phyloP scores from a whole-genome alignment of 2,113 vertebrate species.

The Recurvirostra avosetta region DNA sequence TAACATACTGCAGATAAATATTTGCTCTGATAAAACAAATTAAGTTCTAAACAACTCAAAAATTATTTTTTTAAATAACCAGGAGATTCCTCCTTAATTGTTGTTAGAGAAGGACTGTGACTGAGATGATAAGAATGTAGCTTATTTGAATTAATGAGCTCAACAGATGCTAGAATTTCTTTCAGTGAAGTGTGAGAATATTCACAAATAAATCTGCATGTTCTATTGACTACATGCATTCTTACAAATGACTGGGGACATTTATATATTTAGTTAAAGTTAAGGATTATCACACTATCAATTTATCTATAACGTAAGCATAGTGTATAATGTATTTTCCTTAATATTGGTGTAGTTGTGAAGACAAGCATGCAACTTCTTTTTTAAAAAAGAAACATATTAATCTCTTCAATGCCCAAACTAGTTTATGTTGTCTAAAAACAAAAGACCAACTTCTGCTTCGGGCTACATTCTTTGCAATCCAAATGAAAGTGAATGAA shows the following conservation, averaged over 20 bases:
- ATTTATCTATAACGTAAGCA: not conserved
- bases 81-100: not conserved
- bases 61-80: not conserved
- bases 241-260: not conserved
- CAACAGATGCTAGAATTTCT: not conserved
- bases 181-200: not conserved
- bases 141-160: not conserved
- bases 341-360: not conserved
- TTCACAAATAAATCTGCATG: not conserved
- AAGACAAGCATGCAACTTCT: not conserved
- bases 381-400: not conserved
- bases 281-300: not conserved
- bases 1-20: not conserved
- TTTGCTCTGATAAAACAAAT: not conserved
- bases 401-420: not conserved
- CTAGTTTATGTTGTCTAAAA: not conserved
- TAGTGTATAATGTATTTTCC: not conserved
- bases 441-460: not conserved
- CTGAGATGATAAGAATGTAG: not conserved
- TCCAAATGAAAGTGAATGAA: not conserved
- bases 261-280: not conserved
- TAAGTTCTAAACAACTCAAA: not conserved
- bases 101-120: not conserved
- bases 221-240: not conserved
- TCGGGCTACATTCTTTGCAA: not conserved